Conservation (phyloP, 2,797 vertebrate genomes). For the Sarcoramphus papa region DNA sequence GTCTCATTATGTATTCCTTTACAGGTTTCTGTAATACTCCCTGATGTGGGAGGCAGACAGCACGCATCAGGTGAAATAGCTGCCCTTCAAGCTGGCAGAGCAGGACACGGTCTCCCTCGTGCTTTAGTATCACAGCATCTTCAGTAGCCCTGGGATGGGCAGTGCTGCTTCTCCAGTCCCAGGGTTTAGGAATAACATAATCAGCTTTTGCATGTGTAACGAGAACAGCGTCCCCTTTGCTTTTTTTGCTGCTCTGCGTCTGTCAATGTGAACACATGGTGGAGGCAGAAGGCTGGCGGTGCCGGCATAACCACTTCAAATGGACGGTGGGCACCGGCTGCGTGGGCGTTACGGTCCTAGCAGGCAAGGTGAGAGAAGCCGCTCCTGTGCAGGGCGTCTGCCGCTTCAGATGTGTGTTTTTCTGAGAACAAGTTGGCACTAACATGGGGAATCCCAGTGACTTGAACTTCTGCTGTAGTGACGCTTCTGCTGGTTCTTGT, state of each 20-base stretch:
- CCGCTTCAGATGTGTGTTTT: neutral
- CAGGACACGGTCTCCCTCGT: neutral
- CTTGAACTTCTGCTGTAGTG: neutral
- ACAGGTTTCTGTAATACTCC: neutral
- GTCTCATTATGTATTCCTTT: neutral
- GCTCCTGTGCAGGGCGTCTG: neutral
- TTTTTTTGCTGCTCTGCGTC: neutral
- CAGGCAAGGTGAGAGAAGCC: neutral
- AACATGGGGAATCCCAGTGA: neutral
- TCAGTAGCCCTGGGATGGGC: neutral
- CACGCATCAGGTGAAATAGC: rapidly evolving
- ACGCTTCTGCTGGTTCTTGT: rapidly evolving
- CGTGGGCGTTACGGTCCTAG: neutral
- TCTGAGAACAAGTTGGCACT: neutral
- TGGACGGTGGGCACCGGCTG: neutral
- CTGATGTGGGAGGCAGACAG: neutral
- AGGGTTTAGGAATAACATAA: neutral
- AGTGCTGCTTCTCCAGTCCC: neutral
- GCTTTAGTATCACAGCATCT: neutral
- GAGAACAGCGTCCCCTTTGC: neutral
- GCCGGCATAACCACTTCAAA: rapidly evolving
- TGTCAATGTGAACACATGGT: rapidly evolving
- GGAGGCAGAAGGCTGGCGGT: neutral
- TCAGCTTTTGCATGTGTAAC: neutral
- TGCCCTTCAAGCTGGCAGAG: neutral